Evolutionary conservation across 2,113 vertebrate species (phyloP).

Genomic region (Conger conger): DNA sequence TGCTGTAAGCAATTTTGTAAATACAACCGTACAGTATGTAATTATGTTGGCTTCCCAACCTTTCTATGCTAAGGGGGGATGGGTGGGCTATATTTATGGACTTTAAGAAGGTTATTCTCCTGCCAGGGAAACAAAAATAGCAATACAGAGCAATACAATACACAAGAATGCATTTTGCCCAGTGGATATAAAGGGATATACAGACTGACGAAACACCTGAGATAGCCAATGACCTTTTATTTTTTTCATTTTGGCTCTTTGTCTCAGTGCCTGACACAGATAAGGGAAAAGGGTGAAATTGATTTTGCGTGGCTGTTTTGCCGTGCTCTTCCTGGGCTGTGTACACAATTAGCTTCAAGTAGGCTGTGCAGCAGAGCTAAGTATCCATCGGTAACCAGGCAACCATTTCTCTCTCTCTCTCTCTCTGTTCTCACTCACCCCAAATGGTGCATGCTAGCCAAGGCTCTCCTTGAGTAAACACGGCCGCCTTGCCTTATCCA

Average conservation of each 20-base stretch:
- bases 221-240: neutral
- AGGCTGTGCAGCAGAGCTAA: conserved; percentile 37
- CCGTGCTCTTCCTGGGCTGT: conserved; percentile 37
- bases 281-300: conserved; percentile 29
- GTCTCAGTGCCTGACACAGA: conserved; percentile 20
- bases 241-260: neutral
- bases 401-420: conserved; percentile 29
- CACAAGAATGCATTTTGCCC: neutral
- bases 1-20: too few relatives aligned
- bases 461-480: neutral
- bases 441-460: neutral
- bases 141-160: neutral
- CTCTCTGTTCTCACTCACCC: conserved; percentile 3
- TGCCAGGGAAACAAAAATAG: neutral
- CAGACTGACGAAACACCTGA: neutral
- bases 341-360: conserved; percentile 48
- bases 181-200: conserved; percentile 8
- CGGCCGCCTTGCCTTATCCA: neutral
- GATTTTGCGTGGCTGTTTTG: conserved; percentile 42
- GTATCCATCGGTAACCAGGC: conserved; percentile 50
- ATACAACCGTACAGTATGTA: too few relatives aligned
- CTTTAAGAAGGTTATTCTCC: neutral
- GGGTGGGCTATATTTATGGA: neutral
- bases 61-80: neutral
- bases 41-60: neutral